phyloP scores from a whole-genome alignment of 1,140 invertebrate species.

The Sycobia sp. region DNA sequence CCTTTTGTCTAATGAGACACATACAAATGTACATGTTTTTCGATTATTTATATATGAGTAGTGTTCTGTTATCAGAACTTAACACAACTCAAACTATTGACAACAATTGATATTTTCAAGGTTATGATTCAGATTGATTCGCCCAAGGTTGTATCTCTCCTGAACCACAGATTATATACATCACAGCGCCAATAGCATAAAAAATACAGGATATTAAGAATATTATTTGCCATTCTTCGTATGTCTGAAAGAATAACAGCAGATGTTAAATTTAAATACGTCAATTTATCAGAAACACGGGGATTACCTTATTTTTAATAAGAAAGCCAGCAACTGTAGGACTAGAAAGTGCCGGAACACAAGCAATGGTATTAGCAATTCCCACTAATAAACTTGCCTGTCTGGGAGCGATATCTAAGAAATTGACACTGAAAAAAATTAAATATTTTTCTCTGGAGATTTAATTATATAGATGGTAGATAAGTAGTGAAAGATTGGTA shows the following conservation, averaged over 20 bases:
- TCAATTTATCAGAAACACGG: too few relatives aligned
- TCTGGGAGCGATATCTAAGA: conserved; percentile 84
- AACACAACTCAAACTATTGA: too few relatives aligned
- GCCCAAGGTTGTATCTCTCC: neutral
- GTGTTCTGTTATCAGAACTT: too few relatives aligned
- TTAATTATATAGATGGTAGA: too few relatives aligned
- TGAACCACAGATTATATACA: neutral
- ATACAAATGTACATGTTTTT: too few relatives aligned
- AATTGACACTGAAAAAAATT: conserved; percentile 83
- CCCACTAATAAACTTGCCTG: conserved; percentile 84
- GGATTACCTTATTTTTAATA: conserved; percentile 70
- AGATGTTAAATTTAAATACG: too few relatives aligned
- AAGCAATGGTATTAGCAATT: conserved; percentile 85
- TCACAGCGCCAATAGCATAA: neutral
- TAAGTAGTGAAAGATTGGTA: too few relatives aligned
- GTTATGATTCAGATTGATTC: too few relatives aligned
- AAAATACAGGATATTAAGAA: neutral
- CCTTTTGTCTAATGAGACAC: too few relatives aligned
- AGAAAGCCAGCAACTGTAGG: conserved; percentile 79
- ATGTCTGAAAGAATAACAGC: neutral
- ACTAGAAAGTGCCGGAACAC: conserved; percentile 84
- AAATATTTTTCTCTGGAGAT: too few relatives aligned
- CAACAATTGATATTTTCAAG: too few relatives aligned
- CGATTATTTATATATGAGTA: too few relatives aligned
- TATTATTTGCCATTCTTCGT: neutral